Evolutionary conservation across 2,113 vertebrate species (phyloP).

Genomic region (Ammodramus savannarum): DNA sequence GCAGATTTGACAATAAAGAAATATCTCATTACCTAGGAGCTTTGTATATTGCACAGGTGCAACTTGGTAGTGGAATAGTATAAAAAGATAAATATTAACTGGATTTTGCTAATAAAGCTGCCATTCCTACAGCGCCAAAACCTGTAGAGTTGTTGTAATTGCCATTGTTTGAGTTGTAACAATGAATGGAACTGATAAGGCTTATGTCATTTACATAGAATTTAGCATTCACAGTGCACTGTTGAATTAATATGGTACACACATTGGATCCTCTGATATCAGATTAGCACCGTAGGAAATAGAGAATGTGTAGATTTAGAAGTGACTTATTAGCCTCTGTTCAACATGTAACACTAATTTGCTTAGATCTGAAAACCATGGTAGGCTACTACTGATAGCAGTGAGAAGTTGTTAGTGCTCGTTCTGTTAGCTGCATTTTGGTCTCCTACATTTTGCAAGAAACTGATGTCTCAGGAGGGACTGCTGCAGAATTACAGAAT

Average conservation of each 20-base stretch:
- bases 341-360: neutral
- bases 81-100: conserved; percentile 68
- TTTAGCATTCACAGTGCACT: conserved; percentile 22
- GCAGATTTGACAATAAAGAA: conserved; percentile 68
- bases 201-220: conserved; percentile 66
- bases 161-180: conserved; percentile 70
- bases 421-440: neutral
- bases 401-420: neutral
- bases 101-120: conserved; percentile 66
- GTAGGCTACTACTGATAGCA: neutral
- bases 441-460: neutral
- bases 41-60: conserved; percentile 51
- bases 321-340: neutral
- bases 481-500: neutral
- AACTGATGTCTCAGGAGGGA: neutral
- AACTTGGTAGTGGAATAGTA: conserved; percentile 43
- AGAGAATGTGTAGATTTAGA: conserved; percentile 24
- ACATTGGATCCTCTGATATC: conserved; percentile 49
- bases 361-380: neutral
- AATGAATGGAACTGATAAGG: conserved; percentile 70
- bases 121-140: conserved; percentile 48
- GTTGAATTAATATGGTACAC: conserved; percentile 66
- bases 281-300: conserved; percentile 62
- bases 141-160: conserved; percentile 66
- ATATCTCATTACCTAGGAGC: conserved; percentile 67